Evolutionary conservation across 1,140 invertebrate genomes (phyloP), one percentile per base, ranked within the genome.

Genomic region (Dolichoris vasculosae): DNA sequence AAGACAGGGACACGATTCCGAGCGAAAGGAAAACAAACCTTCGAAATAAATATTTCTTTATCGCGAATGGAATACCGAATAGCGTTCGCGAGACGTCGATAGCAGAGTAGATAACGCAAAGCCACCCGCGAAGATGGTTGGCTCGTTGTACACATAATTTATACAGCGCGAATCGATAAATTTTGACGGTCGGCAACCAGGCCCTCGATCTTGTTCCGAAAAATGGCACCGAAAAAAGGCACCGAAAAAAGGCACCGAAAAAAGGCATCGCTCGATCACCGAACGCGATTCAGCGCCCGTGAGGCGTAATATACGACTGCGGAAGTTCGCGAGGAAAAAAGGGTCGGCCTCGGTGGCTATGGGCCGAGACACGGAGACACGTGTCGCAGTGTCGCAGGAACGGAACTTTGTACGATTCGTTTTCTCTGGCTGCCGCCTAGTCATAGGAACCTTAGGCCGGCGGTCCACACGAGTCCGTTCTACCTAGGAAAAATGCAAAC

Each of bases 401-500:
- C 38, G 69, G 20, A 73, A 40, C 23, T 20, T 73, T 32, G 0
- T 3, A 11, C 43, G 38, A 73, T 73, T 73, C 38, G 43, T 73
- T 73, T 55, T 35, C 46, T 51, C 40, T 46, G 46, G 20, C n/a
- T n/a, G 40, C 9, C 40, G 71, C 0, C 38, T 8, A 40, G n/a
- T n/a, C n/a, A n/a, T n/a, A 15, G 26, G 17, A 75, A 48, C 40
- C 67, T 7, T 71, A 15, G 9, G 38, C n/a, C 69, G 38, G 40
- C 69, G 38, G 69, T 73, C 69, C 38, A 73, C 69, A 43, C 8
- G 38, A 38, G 35, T 3, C 40, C 9, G 15, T 43, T 38, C 69
- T 73, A 43, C 69, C 38, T 43, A 73, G 4, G 38, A 43, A 43
- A 73, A 73, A 71, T 17, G 32, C 38, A 73, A 73, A 73, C 69